phyloP scores from a whole-genome alignment of 2,113 vertebrate genomes.

The Gymnarchus niloticus region DNA sequence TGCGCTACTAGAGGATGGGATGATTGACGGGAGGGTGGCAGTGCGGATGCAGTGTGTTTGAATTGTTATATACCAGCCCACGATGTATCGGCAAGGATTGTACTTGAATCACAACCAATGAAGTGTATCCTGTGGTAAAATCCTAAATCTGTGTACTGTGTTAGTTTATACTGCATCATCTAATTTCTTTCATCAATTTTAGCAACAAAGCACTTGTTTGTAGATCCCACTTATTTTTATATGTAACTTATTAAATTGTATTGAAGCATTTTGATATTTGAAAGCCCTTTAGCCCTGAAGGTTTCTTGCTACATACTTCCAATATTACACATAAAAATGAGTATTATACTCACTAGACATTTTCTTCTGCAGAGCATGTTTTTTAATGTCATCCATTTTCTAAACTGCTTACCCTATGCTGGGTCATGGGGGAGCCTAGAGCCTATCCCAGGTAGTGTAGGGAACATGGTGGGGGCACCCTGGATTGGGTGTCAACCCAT shows the following conservation, averaged over 20 bases:
- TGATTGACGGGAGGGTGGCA: neutral
- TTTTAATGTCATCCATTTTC: no score
- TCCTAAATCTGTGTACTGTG: slow-evolving; percentile 24
- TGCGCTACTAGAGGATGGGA: neutral
- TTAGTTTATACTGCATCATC: neutral
- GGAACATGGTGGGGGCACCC: no score
- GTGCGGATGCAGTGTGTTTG: neutral
- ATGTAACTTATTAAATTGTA: neutral
- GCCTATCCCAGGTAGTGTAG: no score
- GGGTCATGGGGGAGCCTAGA: no score
- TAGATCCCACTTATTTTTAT: neutral
- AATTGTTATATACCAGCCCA: neutral
- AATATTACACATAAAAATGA: neutral
- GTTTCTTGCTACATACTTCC: neutral
- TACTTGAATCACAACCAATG: slow-evolving; percentile 6
- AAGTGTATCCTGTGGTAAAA: neutral
- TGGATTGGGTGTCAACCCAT: no score
- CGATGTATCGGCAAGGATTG: neutral
- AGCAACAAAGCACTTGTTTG: neutral
- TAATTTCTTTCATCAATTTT: slow-evolving; percentile 40
- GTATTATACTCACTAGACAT: neutral
- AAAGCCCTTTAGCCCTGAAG: neutral
- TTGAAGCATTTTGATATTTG: neutral
- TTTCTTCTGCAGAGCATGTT: neutral
- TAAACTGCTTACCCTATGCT: no score